phyloP scores from a whole-genome alignment of 2,888 invertebrate genomes.

The Pterobdella sp. region DNA sequence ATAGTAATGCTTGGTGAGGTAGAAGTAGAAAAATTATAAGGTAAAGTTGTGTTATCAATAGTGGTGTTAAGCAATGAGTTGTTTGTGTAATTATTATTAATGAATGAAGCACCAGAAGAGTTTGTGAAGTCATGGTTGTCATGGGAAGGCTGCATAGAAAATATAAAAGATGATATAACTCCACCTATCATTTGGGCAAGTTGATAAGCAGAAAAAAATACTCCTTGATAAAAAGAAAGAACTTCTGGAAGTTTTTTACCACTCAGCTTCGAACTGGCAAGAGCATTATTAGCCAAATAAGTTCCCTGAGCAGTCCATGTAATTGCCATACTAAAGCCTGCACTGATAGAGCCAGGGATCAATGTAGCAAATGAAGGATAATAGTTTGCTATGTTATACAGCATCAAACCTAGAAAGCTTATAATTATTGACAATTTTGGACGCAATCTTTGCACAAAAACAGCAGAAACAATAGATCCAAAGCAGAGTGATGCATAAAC shows the following conservation, averaged over 20 bases:
- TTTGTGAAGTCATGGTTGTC: not conserved
- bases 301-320: conserved; percentile 46
- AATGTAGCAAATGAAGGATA: conserved; percentile 42
- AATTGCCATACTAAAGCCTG: conserved; percentile 43
- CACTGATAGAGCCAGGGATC: conserved; percentile 41
- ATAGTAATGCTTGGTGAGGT: not conserved
- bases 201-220: conserved; percentile 44
- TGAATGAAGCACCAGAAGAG: too few relatives aligned
- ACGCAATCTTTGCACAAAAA: conserved; percentile 42
- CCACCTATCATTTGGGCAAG: conserved; percentile 40
- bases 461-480: conserved; percentile 44
- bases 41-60: too few relatives aligned
- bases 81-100: too few relatives aligned
- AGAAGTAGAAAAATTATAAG: not conserved
- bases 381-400: conserved; percentile 43
- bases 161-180: conserved; percentile 31
- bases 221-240: conserved; percentile 44
- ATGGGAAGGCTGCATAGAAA: conserved; percentile 8
- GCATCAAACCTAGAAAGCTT: conserved; percentile 39
- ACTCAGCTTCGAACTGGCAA: conserved; percentile 40
- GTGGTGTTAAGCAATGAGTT: not conserved
- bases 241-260: conserved; percentile 39
- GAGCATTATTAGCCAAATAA: conserved; percentile 44
- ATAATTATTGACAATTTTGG: conserved; percentile 41
- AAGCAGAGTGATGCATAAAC: conserved; percentile 41